These are phyloP conservation scores for Cerastis leucographa DNA, from an alignment of 2,888 invertebrate genomes.

Conservation along the genomic window DNA sequence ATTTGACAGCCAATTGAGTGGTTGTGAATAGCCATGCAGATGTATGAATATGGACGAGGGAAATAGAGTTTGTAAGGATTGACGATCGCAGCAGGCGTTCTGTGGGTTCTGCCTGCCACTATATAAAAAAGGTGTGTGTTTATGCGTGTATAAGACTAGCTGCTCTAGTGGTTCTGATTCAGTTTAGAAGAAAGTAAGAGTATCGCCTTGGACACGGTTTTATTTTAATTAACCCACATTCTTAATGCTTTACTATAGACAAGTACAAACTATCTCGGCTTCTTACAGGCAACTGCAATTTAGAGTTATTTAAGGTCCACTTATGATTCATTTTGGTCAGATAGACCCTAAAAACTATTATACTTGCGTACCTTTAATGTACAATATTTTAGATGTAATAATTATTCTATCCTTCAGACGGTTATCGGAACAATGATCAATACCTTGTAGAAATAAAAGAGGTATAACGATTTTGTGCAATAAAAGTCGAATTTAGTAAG, in stretches of 20 bases:
- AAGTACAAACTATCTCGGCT: background rate
- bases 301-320: background rate
- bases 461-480: conserved; percentile 45
- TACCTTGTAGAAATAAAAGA: background rate
- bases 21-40: too few species aligned
- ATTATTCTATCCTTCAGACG: background rate
- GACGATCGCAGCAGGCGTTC: background rate
- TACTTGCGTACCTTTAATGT: background rate
- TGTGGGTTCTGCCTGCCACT: background rate
- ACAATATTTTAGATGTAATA: background rate
- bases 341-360: background rate
- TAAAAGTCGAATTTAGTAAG: conserved; percentile 75
- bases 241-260: background rate
- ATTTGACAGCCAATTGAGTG: too few species aligned
- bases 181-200: background rate
- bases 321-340: background rate
- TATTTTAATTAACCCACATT: background rate
- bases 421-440: background rate
- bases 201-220: background rate
- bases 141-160: too few species aligned
- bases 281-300: background rate
- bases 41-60: background rate
- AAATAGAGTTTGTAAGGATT: background rate
- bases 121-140: background rate
- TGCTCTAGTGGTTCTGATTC: background rate